phyloP scores from a whole-genome alignment of 1,140 invertebrate genomes.

The Aphidius ervi region DNA sequence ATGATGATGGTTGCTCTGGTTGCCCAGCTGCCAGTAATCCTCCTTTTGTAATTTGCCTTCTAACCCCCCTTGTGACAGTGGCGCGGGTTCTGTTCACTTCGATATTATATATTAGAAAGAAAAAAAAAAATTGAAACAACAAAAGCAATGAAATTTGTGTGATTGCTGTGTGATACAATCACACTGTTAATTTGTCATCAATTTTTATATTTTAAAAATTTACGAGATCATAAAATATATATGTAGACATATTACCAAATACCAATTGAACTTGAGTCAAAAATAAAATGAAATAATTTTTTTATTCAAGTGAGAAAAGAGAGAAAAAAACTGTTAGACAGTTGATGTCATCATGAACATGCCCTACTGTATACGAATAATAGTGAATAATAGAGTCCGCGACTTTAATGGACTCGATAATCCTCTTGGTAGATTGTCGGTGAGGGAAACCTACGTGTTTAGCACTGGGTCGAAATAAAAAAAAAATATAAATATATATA shows the following conservation, averaged over 20 bases:
- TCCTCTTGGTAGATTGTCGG: constrained; percentile 52
- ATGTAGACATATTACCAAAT: no score
- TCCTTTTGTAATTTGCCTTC: constrained; percentile 55
- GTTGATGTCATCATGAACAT: constrained; percentile 49
- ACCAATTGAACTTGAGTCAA: no score
- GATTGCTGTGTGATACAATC: no score
- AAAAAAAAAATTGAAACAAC: neutral
- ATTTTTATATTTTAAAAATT: no score
- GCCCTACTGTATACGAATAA: constrained; percentile 42
- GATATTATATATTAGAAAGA: neutral
- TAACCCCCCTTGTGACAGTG: constrained; percentile 45
- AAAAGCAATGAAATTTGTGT: no score
- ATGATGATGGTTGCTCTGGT: constrained; percentile 45
- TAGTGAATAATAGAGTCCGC: constrained; percentile 55
- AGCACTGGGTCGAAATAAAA: neutral
- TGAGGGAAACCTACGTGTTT: constrained; percentile 34
- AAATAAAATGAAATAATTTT: neutral
- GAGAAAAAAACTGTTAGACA: constrained; percentile 26
- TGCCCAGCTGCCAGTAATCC: constrained; percentile 54
- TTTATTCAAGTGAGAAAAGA: constrained; percentile 1
- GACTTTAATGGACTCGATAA: constrained; percentile 57
- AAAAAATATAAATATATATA: no score
- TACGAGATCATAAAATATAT: neutral
- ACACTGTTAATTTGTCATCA: no score
- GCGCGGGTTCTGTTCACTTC: constrained; percentile 27